Percentiles rank a stretch among this genome's conserved stretches.
phyloP scores from a whole-genome alignment of 1,140 invertebrate genomes.

The Drosophila arizonae region DNA sequence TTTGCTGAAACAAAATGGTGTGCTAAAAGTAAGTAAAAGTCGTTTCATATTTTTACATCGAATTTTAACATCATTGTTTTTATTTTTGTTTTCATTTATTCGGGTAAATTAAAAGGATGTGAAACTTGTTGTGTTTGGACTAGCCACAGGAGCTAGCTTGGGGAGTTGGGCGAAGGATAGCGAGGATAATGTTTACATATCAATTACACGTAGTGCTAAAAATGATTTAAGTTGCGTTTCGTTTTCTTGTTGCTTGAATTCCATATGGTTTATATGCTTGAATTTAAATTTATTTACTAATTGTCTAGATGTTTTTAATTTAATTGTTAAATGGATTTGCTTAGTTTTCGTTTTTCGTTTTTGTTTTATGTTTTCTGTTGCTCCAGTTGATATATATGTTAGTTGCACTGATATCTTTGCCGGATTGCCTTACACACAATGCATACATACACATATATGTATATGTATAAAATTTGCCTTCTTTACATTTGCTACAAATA shows the following conservation, averaged over 20 bases:
- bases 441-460: conserved; percentile 26
- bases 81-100: conserved; percentile 32
- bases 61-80: conserved; percentile 72
- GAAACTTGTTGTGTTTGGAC: conserved; percentile 19
- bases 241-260: conserved; percentile 42
- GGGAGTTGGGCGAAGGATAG: neutral
- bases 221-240: conserved; percentile 59
- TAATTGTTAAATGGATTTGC: conserved; percentile 26
- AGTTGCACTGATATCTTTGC: conserved; percentile 69
- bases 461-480: conserved; percentile 24
- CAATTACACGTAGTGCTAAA: conserved; percentile 71
- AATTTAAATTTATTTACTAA: conserved; percentile 39
- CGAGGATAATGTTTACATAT: conserved; percentile 57
- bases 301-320: conserved; percentile 8
- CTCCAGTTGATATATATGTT: conserved; percentile 66
- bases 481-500: conserved; percentile 42
- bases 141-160: conserved; percentile 1
- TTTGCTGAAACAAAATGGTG: too few relatives aligned
- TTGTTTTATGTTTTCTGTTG: neutral
- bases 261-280: conserved; percentile 34
- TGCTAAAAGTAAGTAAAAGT: conserved; percentile 1
- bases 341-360: neutral
- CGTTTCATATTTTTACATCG: conserved; percentile 58
- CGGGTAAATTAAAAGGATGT: conserved; percentile 69
- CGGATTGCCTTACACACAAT: conserved; percentile 28